Conservation (phyloP, 2,888 invertebrate genomes). For the Glaucopsyche alexis region DNA sequence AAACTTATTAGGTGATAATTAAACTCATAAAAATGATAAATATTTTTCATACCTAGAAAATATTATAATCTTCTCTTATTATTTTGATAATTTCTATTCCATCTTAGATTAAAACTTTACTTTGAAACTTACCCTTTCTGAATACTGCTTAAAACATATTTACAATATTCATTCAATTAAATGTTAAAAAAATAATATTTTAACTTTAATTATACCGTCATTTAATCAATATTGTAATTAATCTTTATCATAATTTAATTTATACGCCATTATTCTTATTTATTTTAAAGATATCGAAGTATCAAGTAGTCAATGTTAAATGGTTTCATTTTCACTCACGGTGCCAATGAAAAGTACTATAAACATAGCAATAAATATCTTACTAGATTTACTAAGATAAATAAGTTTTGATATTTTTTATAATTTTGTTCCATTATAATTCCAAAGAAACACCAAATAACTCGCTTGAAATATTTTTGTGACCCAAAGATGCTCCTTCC, state of each 20-base stretch:
- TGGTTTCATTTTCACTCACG: not conserved
- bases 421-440: not conserved
- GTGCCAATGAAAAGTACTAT: not conserved
- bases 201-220: not conserved
- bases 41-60: slow-evolving; percentile 29
- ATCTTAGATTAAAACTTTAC: not conserved
- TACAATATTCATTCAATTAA: not conserved
- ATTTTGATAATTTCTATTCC: not conserved
- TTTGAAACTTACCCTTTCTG: not conserved
- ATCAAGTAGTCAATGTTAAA: not conserved
- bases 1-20: slow-evolving; percentile 23
- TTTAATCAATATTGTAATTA: not conserved
- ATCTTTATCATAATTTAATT: not conserved
- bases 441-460: slow-evolving; percentile 10
- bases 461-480: not conserved
- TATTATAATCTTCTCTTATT: not conserved
- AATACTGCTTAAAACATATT: not conserved
- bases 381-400: not conserved
- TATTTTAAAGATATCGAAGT: no score
- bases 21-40: slow-evolving; percentile 26
- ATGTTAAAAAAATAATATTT: no score
- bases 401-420: not conserved
- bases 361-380: not conserved
- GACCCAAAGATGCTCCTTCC: slow-evolving; percentile 1
- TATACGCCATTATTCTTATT: not conserved